Conservation (phyloP, 1,140 invertebrate genomes). For the Bombus ignitus region DNA sequence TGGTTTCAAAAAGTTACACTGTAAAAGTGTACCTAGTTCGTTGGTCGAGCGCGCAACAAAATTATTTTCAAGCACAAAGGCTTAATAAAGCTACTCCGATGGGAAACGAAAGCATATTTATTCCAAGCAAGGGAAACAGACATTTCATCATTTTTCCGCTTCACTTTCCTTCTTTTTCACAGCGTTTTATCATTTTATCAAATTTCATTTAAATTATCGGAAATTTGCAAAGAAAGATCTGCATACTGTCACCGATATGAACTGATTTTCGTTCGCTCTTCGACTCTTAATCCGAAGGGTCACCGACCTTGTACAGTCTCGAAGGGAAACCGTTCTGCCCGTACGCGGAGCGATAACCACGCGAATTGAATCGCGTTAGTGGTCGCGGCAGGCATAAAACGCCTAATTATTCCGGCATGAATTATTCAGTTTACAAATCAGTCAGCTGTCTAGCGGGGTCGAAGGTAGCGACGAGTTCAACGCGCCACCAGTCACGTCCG, state of each 20-base stretch:
- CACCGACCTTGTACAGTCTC: background rate
- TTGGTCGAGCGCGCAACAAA: background rate
- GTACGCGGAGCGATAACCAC: constrained; percentile 30
- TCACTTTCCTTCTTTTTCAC: background rate
- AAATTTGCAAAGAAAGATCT: background rate
- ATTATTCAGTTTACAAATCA: constrained; percentile 67
- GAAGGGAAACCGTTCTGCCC: constrained; percentile 21
- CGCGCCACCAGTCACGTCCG: background rate
- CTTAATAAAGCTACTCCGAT: background rate
- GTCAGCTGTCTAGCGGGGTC: constrained; percentile 27
- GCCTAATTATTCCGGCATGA: constrained; percentile 71
- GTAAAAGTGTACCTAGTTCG: background rate
- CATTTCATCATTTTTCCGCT: background rate
- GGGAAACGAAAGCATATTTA: background rate
- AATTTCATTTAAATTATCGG: background rate
- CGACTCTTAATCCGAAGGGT: constrained; percentile 1
- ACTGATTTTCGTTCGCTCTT: background rate
- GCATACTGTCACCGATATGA: background rate
- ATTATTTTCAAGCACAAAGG: background rate
- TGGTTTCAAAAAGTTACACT: background rate
- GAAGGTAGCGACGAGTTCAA: constrained; percentile 25
- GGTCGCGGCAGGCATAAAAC: constrained; percentile 54
- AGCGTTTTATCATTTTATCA: background rate
- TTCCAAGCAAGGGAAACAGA: background rate
- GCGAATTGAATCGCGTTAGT: constrained; percentile 52